Evolutionary conservation across 2,113 vertebrate genomes (phyloP).

Genomic region (Mellivora capensis): DNA sequence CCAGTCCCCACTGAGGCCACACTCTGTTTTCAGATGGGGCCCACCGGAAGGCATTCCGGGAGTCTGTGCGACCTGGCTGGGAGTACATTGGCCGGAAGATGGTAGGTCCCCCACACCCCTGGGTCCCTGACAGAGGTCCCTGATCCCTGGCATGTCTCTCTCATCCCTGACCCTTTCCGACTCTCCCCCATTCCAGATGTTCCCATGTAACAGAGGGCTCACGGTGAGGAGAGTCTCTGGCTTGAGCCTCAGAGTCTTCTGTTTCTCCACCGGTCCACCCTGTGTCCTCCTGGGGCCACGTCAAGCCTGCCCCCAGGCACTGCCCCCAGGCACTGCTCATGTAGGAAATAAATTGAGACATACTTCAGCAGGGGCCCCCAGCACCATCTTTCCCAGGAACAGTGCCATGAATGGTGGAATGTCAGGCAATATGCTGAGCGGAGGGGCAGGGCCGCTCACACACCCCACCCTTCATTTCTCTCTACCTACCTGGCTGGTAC

Average conservation of each 20-base stretch:
- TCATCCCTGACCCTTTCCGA: not conserved
- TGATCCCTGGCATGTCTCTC: not conserved
- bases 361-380: not conserved
- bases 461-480: not conserved
- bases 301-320: not conserved
- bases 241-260: not conserved
- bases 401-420: fast-evolving
- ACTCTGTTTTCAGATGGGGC: slow-evolving; percentile 83
- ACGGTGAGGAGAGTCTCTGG: not conserved
- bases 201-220: not conserved
- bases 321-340: not conserved
- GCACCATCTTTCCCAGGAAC: not conserved
- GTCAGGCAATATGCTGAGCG: not conserved
- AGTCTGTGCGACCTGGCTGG: slow-evolving; percentile 91
- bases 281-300: not conserved
- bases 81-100: slow-evolving; percentile 95
- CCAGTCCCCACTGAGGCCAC: not conserved
- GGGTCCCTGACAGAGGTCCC: fast-evolving
- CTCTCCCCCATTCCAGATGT: not conserved
- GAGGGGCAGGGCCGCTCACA: not conserved
- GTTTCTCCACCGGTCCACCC: not conserved
- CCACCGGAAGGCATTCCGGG: slow-evolving; percentile 91
- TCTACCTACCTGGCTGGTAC: not conserved
- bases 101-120: slow-evolving; percentile 81
- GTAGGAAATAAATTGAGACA: not conserved